Evolutionary conservation across 2,797 vertebrate genomes (phyloP).

Genomic region (Sebastes kiyomatsui): DNA sequence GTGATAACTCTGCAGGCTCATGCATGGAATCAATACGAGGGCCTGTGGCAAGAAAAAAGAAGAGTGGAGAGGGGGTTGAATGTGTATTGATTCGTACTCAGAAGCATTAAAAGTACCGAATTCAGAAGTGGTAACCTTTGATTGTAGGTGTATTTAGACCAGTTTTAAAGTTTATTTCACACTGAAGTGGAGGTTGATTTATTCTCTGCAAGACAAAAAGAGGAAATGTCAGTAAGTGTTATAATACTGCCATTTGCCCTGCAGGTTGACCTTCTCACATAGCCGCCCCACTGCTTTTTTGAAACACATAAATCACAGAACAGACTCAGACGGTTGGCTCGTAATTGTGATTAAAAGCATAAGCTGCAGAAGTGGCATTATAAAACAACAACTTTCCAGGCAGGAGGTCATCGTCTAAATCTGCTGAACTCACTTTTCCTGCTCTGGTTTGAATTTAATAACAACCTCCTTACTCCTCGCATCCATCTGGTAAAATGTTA

Average conservation of each 20-base stretch:
- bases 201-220: not conserved
- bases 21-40: slow-evolving; percentile 68
- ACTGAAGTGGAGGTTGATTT: not conserved
- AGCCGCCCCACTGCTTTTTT: slow-evolving; percentile 45
- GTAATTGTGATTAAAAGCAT: slow-evolving; percentile 67
- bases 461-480: slow-evolving; percentile 11
- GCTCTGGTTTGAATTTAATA: slow-evolving; percentile 35
- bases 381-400: slow-evolving; percentile 43
- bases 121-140: slow-evolving; percentile 25
- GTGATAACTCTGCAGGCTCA: slow-evolving; percentile 69
- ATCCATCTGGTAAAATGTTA: slow-evolving; percentile 23
- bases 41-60: slow-evolving; percentile 24
- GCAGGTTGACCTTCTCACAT: slow-evolving; percentile 60
- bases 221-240: slow-evolving; percentile 19
- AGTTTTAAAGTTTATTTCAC: slow-evolving; percentile 2
- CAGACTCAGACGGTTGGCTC: slow-evolving; percentile 29
- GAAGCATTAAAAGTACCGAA: slow-evolving; percentile 23
- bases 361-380: slow-evolving; percentile 46
- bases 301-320: slow-evolving; percentile 65
- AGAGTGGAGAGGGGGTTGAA: not conserved
- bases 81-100: slow-evolving; percentile 50
- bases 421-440: slow-evolving; percentile 32
- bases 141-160: slow-evolving; percentile 11
- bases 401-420: slow-evolving; percentile 36
- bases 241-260: slow-evolving; percentile 27